phyloP scores from a whole-genome alignment of 2,888 invertebrate genomes.

The Drosophila incognita region DNA sequence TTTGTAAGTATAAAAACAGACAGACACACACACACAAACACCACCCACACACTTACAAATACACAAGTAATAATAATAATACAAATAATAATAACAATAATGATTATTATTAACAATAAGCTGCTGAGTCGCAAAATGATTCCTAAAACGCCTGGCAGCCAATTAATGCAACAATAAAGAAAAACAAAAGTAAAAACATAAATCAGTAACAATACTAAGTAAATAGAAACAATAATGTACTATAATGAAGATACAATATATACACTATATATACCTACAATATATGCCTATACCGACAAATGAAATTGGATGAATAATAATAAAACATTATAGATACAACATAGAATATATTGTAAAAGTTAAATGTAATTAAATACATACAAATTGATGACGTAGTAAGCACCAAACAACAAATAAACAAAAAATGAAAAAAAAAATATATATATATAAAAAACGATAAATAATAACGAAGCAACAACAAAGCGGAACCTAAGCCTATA shows the following conservation, averaged over 20 bases:
- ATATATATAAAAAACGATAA: background rate
- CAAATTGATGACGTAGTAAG: slow-evolving; percentile 73
- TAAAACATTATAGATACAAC: slow-evolving; percentile 61
- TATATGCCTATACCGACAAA: slow-evolving; percentile 74
- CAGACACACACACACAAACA: slow-evolving; percentile 3
- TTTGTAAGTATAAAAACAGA: slow-evolving; percentile 63
- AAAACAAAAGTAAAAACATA: slow-evolving; percentile 37
- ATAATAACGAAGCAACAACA: slow-evolving; percentile 15
- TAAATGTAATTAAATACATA: slow-evolving; percentile 73
- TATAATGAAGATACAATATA: slow-evolving; percentile 72
- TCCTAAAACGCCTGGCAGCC: slow-evolving; percentile 74
- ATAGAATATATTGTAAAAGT: slow-evolving; percentile 75
- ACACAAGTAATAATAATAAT: slow-evolving; percentile 26
- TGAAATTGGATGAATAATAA: slow-evolving; percentile 67
- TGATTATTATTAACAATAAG: slow-evolving; percentile 60
- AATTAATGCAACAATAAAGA: slow-evolving; percentile 46
- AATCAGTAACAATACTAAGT: slow-evolving; percentile 76
- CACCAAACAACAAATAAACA: slow-evolving; percentile 72
- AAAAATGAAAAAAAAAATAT: slow-evolving; percentile 38
- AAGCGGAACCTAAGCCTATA: slow-evolving; percentile 48
- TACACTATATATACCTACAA: slow-evolving; percentile 79
- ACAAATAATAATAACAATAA: slow-evolving; percentile 20
- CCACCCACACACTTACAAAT: slow-evolving; percentile 9
- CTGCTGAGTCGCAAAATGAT: slow-evolving; percentile 59
- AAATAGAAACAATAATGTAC: slow-evolving; percentile 80